These are phyloP conservation scores for Myrmophylax atrothorax DNA, from an alignment of 2,113 vertebrate species.

Conservation along the genomic window DNA sequence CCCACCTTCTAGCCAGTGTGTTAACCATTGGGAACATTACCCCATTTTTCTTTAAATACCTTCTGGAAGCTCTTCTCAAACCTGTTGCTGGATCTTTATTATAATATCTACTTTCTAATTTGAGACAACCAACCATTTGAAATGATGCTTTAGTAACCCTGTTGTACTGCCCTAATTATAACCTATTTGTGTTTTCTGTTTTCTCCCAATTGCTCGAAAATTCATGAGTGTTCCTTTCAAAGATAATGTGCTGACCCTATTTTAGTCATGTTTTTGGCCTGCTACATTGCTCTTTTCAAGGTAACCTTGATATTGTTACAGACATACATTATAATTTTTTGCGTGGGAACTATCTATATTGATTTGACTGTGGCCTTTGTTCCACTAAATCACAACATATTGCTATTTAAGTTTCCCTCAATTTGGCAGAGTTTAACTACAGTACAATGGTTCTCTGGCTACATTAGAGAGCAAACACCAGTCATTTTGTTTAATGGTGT, in stretches of 20 bases:
- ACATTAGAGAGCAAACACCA: slow-evolving; percentile 72
- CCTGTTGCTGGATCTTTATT: neutral
- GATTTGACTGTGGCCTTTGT: slow-evolving; percentile 76
- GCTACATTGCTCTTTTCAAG: slow-evolving; percentile 65
- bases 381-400: slow-evolving; percentile 74
- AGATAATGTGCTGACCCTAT: slow-evolving; percentile 54
- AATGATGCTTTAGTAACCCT: slow-evolving; percentile 11
- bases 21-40: neutral
- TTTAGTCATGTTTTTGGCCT: slow-evolving; percentile 63
- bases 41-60: neutral
- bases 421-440: slow-evolving; percentile 74
- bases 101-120: slow-evolving; percentile 6
- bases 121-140: neutral
- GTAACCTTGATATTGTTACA: slow-evolving; percentile 79
- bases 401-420: slow-evolving; percentile 69
- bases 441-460: slow-evolving; percentile 63
- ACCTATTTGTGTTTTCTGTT: slow-evolving; percentile 53
- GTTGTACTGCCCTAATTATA: slow-evolving; percentile 27
- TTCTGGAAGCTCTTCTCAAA: neutral
- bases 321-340: slow-evolving; percentile 71
- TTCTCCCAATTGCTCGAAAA: slow-evolving; percentile 42
- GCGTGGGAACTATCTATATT: slow-evolving; percentile 69
- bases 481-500: slow-evolving; percentile 81
- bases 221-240: slow-evolving; percentile 42
- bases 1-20: neutral